phyloP scores from a whole-genome alignment of 1,140 invertebrate species.

The Dufourea novaeangliae region DNA sequence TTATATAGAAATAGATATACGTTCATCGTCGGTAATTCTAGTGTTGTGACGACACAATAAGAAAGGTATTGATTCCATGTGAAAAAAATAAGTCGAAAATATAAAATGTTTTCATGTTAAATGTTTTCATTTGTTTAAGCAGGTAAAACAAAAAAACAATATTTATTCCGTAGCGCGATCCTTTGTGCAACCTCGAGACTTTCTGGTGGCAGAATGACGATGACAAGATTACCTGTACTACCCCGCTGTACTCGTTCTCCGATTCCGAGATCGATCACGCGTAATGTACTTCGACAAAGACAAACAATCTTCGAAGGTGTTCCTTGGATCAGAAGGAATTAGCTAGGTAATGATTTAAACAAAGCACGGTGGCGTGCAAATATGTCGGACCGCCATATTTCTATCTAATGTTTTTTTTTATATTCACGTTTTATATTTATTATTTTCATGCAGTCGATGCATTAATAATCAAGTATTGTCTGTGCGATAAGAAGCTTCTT shows the following conservation, averaged over 20 bases:
- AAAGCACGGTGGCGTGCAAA: no score
- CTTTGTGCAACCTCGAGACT: background rate
- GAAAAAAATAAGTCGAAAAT: no score
- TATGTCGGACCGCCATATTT: no score
- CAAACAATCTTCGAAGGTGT: background rate
- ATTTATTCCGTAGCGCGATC: background rate
- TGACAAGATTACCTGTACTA: slow-evolving; percentile 53
- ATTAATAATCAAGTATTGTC: no score
- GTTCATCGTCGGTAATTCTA: no score
- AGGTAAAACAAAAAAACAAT: background rate
- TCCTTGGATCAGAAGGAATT: background rate
- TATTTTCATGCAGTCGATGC: no score
- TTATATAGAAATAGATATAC: no score
- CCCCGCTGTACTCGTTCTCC: slow-evolving; percentile 61
- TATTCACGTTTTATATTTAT: no score
- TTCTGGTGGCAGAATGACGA: slow-evolving; percentile 29
- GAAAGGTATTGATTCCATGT: no score
- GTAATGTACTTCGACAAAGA: background rate
- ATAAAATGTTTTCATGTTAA: background rate
- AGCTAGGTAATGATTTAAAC: background rate
- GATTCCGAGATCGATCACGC: slow-evolving; percentile 62
- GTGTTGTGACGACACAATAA: no score
- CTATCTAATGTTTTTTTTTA: no score
- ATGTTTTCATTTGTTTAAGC: background rate
- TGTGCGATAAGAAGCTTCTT: no score